Conservation (phyloP, 2,113 vertebrate species). For the Xiphophorus hellerii region DNA sequence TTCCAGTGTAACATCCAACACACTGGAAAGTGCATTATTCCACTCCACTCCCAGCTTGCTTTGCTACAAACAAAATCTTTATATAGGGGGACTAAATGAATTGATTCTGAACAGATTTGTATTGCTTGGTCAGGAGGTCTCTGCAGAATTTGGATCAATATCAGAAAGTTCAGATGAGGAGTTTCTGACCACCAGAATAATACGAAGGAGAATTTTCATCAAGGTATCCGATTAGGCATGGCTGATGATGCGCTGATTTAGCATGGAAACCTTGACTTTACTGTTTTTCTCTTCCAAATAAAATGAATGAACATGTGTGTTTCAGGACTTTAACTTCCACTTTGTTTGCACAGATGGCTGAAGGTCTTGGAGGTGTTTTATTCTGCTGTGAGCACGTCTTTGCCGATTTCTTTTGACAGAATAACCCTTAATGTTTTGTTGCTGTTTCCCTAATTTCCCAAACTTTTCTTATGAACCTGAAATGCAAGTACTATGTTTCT, state of each 20-base stretch:
- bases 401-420: constrained; percentile 39
- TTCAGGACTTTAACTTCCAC: not conserved
- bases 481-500: constrained; percentile 8
- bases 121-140: constrained; percentile 85
- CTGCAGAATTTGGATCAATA: constrained; percentile 84
- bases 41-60: constrained; percentile 53
- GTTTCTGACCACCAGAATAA: constrained; percentile 89
- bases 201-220: constrained; percentile 91
- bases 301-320: not conserved
- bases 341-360: constrained; percentile 50
- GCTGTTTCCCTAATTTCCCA: constrained; percentile 8
- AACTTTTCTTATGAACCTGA: constrained; percentile 19
- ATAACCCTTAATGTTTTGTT: constrained; percentile 34
- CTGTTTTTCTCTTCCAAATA: not conserved
- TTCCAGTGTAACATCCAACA: constrained; percentile 32
- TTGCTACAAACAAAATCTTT: constrained; percentile 33
- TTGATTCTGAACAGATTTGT: constrained; percentile 70
- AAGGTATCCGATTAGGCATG: constrained; percentile 84
- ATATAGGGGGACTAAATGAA: constrained; percentile 7
- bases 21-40: constrained; percentile 58
- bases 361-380: constrained; percentile 23
- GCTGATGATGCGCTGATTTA: constrained; percentile 19
- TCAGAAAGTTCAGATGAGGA: constrained; percentile 91
- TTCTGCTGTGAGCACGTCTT: constrained; percentile 29
- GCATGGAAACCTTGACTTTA: constrained; percentile 38